These are phyloP conservation scores for Prietella phreatophila DNA, from an alignment of 2,113 vertebrate genomes.

Conservation along the genomic window DNA sequence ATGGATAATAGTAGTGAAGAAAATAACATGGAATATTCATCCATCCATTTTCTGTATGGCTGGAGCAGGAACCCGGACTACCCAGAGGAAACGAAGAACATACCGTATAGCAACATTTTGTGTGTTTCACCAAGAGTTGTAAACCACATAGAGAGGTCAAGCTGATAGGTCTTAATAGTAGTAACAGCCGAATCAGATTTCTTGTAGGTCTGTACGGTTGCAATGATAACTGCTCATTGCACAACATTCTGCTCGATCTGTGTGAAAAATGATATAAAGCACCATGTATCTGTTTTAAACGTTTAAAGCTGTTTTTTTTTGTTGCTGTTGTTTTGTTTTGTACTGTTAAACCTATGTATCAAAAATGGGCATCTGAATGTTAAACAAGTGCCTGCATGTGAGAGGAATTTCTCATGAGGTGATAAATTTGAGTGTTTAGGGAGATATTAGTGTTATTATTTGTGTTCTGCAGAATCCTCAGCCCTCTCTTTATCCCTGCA, in stretches of 20 bases:
- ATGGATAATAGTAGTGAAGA: neutral
- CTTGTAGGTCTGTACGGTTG: neutral
- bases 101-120: neutral
- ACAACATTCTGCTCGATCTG: neutral
- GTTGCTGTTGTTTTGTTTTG: neutral
- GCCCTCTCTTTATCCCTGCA: neutral
- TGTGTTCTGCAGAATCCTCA: slow-evolving; percentile 13
- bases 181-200: neutral
- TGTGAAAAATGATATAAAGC: neutral
- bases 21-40: neutral
- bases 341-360: neutral
- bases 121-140: neutral
- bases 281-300: neutral
- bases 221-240: neutral
- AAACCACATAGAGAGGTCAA: neutral
- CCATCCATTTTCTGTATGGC: too few relatives aligned
- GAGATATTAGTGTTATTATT: slow-evolving; percentile 43
- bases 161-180: neutral
- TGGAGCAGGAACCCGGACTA: too few relatives aligned
- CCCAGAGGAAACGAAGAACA: too few relatives aligned
- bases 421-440: slow-evolving; percentile 26
- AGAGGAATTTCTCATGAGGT: neutral
- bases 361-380: neutral
- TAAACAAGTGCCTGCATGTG: neutral
- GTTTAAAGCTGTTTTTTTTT: neutral